Conservation (phyloP, 2,888 invertebrate genomes). For the Pyrgus malvae region DNA sequence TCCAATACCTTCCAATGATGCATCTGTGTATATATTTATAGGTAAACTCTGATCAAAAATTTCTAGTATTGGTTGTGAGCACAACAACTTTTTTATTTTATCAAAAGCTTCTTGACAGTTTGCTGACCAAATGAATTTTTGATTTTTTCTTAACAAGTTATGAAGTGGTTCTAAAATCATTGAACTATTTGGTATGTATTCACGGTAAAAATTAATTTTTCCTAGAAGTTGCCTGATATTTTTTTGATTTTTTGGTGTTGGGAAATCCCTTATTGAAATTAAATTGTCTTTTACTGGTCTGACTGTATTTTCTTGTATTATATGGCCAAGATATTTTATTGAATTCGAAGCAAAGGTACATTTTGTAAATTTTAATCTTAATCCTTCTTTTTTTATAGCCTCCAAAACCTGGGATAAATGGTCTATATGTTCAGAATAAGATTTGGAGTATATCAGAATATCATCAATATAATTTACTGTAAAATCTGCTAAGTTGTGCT, state of each 20-base stretch:
- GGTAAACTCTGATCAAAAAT: conserved; percentile 25
- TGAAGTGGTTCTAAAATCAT: conserved; percentile 21
- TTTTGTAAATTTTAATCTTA: conserved; percentile 29
- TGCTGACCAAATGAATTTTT: background rate
- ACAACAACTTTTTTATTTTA: background rate
- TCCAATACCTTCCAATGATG: conserved; percentile 18
- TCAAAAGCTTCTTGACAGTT: background rate
- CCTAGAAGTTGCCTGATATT: conserved; percentile 16
- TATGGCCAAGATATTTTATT: conserved; percentile 31
- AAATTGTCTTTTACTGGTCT: conserved; percentile 32
- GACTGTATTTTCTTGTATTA: conserved; percentile 32
- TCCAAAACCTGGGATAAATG: background rate
- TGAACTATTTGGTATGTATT: conserved; percentile 14
- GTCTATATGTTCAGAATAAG: background rate
- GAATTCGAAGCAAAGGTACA: conserved; percentile 30
- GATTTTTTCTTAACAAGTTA: background rate
- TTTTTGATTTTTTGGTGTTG: background rate
- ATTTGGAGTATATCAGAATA: conserved; percentile 31
- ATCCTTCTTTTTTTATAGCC: background rate
- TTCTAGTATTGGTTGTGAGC: conserved; percentile 27
- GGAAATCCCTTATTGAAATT: background rate
- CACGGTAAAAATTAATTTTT: conserved; percentile 36
- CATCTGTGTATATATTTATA: conserved; percentile 30
- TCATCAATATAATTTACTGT: conserved; percentile 24
- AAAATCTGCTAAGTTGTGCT: background rate